Conservation (phyloP, 2,888 invertebrate genomes). For the Pandemis corylana region DNA sequence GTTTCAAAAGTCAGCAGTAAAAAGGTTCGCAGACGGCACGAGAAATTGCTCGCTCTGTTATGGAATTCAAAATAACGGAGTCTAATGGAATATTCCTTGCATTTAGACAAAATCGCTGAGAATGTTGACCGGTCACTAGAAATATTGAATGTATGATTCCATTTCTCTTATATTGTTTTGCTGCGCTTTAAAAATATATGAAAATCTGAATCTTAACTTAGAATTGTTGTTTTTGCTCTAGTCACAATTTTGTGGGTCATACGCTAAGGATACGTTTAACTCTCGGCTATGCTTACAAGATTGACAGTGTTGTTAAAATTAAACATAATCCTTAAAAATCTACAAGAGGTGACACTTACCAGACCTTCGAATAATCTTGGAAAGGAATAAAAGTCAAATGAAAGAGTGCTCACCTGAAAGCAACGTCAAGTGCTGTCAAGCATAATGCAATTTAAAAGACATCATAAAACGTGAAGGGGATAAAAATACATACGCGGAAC, state of each 20-base stretch:
- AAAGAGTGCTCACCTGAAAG: conserved; percentile 21
- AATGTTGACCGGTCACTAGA: conserved; percentile 31
- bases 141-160: conserved; percentile 26
- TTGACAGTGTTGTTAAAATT: background rate
- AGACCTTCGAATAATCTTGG: conserved; percentile 8
- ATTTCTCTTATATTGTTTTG: background rate
- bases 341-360: background rate
- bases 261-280: too few species aligned
- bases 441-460: conserved; percentile 39
- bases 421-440: conserved; percentile 27
- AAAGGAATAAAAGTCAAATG: conserved; percentile 18
- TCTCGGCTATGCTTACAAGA: background rate
- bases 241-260: too few species aligned
- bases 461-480: conserved; percentile 31
- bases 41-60: conserved; percentile 28
- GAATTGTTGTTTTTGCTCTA: too few species aligned
- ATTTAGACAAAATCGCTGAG: conserved; percentile 22
- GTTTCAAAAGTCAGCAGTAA: conserved; percentile 5
- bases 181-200: too few species aligned
- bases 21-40: conserved; percentile 16
- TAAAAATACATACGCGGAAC: conserved; percentile 28
- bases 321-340: background rate
- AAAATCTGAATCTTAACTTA: too few species aligned
- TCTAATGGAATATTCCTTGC: conserved; percentile 22
- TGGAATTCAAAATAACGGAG: conserved; percentile 34